Base-by-base conservation (phyloP, 2,888 invertebrate genomes). In the Artemia sp. region DNA sequence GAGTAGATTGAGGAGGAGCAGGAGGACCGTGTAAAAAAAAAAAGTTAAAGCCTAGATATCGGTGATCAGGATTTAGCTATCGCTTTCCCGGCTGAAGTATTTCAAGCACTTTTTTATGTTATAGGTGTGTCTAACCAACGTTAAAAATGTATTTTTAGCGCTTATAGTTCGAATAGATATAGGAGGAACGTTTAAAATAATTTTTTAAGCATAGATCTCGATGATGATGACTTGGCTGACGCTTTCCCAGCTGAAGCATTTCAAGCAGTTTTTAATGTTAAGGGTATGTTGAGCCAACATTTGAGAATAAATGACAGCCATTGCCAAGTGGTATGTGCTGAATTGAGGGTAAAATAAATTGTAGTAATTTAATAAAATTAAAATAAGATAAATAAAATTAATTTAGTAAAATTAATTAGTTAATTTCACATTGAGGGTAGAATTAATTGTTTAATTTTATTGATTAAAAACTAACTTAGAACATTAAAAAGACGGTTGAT, bases 221-320 rank as follows among this genome's bases (percentile, higher is more conserved):
- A 58, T 24, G 64, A 58, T 58, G 64, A 58, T 58, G 64, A 58
- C 24, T 24, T 58, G 64, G 11, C 64, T n/a, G 64, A 58, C 10
- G 64, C 64, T n/a, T 58, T 58, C 64, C 64, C 64, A 24, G 10
- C 64, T 19, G 64, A 58, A 24, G 64, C 2, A 24, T 58, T 58
- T 58, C 64, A 24, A 19, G 64, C 14, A 58, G 10, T 58, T 24
- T 58, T 58, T 58, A 10, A 58, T n/a, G 14, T 14, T 58, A 14
- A 14, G 14, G 58, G 58, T 58, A 58, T 19, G 64, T n/a, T 11
- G n/a, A 24, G n/a, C 10, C 8, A 24, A 24, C n/a, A 58, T 9
- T 58, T 10, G 64, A 8, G 8, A 24, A 58, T n/a, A 58, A 58
- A 53, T 53, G 3, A 38, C 38, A 5, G 38, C 38, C 38, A 38